These are phyloP conservation scores for Pseudoips prasinana DNA, from an alignment of 2,888 invertebrate genomes.

Conservation along the genomic window DNA sequence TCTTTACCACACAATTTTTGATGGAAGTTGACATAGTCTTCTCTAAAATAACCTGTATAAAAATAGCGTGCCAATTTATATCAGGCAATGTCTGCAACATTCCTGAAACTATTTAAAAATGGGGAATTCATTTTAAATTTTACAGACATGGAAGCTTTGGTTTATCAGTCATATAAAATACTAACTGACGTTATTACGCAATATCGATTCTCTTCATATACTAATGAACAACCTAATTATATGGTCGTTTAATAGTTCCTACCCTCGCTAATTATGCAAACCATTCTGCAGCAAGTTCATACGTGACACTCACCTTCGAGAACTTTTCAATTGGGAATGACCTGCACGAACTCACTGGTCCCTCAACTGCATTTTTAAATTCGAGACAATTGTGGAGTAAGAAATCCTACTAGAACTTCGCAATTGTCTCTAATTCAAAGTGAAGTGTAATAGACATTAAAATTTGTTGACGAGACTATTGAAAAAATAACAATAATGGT, in stretches of 20 bases:
- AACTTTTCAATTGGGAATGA: no score
- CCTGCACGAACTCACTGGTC: no score
- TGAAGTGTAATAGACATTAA: no score
- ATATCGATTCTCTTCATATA: constrained; percentile 20
- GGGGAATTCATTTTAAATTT: constrained; percentile 7
- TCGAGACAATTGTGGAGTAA: no score
- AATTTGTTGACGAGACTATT: no score
- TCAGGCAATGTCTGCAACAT: constrained; percentile 23
- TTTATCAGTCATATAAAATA: constrained; percentile 16
- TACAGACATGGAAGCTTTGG: constrained; percentile 12
- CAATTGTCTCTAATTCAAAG: no score
- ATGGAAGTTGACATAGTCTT: constrained; percentile 12
- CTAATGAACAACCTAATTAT: constrained; percentile 23
- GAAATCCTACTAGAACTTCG: no score
- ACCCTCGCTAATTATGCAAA: constrained; percentile 4
- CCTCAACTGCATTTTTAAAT: no score
- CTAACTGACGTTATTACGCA: constrained; percentile 15
- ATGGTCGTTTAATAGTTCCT: constrained; percentile 20
- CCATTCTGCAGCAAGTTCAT: no score
- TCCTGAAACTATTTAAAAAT: constrained; percentile 13
- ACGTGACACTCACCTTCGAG: no score
- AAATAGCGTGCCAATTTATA: constrained; percentile 34
- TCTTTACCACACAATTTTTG: no score
- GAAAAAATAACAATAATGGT: constrained; percentile 25
- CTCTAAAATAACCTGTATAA: constrained; percentile 27